Evolutionary conservation across 2,797 vertebrate species (phyloP), one percentile per base, ranked within the genome.

Genomic region (Xiphorhynchus erythropygius): DNA sequence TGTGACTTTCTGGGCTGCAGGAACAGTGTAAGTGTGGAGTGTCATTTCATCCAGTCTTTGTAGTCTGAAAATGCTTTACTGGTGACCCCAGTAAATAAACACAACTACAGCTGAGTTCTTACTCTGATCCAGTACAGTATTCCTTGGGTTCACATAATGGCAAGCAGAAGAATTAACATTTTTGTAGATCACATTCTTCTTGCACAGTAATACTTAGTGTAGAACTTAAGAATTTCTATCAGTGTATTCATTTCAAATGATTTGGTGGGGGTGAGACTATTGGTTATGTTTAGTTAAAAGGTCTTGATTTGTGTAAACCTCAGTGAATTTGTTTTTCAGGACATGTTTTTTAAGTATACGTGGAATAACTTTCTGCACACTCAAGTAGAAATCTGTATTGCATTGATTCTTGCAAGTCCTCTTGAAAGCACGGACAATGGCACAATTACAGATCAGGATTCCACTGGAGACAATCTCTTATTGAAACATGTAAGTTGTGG

Each of bases 331-430:
- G 7, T 80, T 87, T 82, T 93, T 47, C 91, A 99, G 99, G 99
- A 99, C 93, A 99, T 99, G 99, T 99, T 99, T 98, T 99, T 99
- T 97, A 99, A 98, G 96, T 99, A 99, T 93, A 99, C 99, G 1
- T 99, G 99, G 99, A 99, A 99, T 98, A 99, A 99, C 96, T 99
- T 99, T 94, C 98, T 99, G 90, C 99, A 99, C 95, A 99, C 99
- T 75, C 99, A 99, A 98, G 99, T 99, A 97, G 99, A 99, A 98
- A 99, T 99, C 88, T 99, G 99, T 97, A 98, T 99, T 89, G 99
- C 99, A 35, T 98, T 99, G 98, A 99, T 99, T 93, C 98, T 99
- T 96, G 99, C 99, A 33, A 99, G 99, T 98, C 99, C 99, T 87
- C 98, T 99, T 30, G 98, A 98, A 91, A 98, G 96, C 96, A 97